Base-by-base conservation (phyloP, 2,888 invertebrate species). In the Nemurella pictetii region DNA sequence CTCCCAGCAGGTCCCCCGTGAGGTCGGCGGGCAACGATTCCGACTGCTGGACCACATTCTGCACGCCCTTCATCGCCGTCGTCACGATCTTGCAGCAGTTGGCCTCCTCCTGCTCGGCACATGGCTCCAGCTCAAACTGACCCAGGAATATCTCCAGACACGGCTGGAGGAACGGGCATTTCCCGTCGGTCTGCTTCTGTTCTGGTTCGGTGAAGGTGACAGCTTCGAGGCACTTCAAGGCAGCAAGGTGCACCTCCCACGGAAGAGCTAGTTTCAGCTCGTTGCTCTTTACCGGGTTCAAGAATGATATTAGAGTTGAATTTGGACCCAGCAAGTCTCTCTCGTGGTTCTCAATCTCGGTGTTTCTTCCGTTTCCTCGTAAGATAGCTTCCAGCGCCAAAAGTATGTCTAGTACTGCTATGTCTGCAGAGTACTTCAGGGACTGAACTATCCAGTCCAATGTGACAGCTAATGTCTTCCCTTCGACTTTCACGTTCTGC, bases 1-100 rank as follows among this genome's bases (percentile, higher is more conserved):
- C 90, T 0, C 94, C 94, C 85, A 95, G 90, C 12, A 93, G 89
- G 87, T 93, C 91, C 32, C 93, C 92, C 7, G 91, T 86, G 83
- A 91, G 88, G 32, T 88, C 87, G 27, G 27, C 12, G 25, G 84
- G 36, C 32, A 86, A 35, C 28, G 72, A 32, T 9, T 55, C 74
- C 25, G 78, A 84, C 35, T 86, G 85, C 29, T 83, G 78, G 5
- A 90, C 87, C 15, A 92, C 89, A 87, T 90, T 90, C 87, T 90
- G 89, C 5, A 91, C 85, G 2, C 90, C 90, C 35, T 88, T 87
- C 28, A 91, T 75, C 26, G 77, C 74, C 72, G 83, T 35, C 26
- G 15, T 85, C 74, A 83, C 20, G 5, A 86, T 83, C 90, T 93
- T 92, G 88, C 90, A 91, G 88, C 91, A 91, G 15, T 83, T 80